Base-by-base conservation (phyloP, 1,140 invertebrate genomes). In the Drosophila parvula region DNA sequence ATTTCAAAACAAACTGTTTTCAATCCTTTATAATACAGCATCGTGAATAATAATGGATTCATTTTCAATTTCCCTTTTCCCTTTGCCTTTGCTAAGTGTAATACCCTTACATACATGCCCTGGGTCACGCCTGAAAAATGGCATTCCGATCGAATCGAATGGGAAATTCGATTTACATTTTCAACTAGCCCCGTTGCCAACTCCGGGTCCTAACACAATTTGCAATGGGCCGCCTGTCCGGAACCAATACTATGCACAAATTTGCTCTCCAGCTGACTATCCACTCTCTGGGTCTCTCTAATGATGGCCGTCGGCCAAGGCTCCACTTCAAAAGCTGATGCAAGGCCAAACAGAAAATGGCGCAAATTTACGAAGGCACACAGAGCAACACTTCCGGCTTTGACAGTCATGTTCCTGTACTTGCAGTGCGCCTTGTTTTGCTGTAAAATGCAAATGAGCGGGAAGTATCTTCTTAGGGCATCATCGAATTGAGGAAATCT, bases 361-460 rank as follows among this genome's bases (percentile, higher is more conserved):
- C 36, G 67, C 79, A 86, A 86, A 81, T 78, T 63, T 64, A 81
- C 63, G 74, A 48, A 58, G 74, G 81, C 78, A 75, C 78, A 75
- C 78, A 73, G 58, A 74, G 74, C 74, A 79, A 77, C 82, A 86
- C 73, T 88, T 86, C 82, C 82, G 83, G 83, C 59, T 76, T 67
- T 50, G 58, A 44, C 43, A 50, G 32, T 18, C 27, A 40, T 76
- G 74, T 57, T 34, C n/a, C 27, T 57, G 74, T 32, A 45, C 63
- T 61, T 77, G 63, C 62, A 76, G 55, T 59, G 62, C 65, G 62
- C 65, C 57, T 60, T 70, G 74, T 81, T 68, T 62, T 58, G 22
- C 58, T 55, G 40, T 41, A 40, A 40, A 73, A 86, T 86, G 84
- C 83, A 88, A 86, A 86, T 83, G 76, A 65, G 48, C 44, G 57